These are phyloP conservation scores for Schrankia costaestrigalis DNA, from an alignment of 2,888 invertebrate species.

Conservation along the genomic window DNA sequence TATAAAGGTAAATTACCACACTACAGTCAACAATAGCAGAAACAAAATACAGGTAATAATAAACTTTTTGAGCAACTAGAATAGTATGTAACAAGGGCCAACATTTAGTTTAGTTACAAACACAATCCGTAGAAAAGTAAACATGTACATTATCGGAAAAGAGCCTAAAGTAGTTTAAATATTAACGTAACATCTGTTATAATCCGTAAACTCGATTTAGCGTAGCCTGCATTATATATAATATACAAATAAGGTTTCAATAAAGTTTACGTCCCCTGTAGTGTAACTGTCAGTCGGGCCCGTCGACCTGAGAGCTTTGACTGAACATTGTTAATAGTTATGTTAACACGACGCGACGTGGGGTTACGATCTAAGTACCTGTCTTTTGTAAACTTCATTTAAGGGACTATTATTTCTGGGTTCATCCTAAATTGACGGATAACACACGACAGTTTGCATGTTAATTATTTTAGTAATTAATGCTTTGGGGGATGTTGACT, in stretches of 20 bases:
- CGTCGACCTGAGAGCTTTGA: slow-evolving; percentile 37
- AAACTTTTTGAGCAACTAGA: too few species aligned
- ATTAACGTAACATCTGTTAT: slow-evolving; percentile 10
- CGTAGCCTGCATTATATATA: slow-evolving; percentile 20
- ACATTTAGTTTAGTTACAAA: too few species aligned
- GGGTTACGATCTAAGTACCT: slow-evolving; percentile 12
- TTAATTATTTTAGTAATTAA: too few species aligned
- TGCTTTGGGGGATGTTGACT: too few species aligned
- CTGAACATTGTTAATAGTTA: slow-evolving; percentile 41
- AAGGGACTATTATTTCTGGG: slow-evolving; percentile 4
- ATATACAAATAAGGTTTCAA: slow-evolving; percentile 48
- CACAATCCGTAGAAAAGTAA: too few species aligned
- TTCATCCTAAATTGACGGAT: slow-evolving; percentile 5
- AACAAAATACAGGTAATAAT: too few species aligned
- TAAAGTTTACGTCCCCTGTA: slow-evolving; percentile 52
- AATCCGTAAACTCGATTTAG: slow-evolving; percentile 3
- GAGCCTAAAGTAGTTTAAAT: slow-evolving; percentile 6
- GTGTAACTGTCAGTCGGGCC: slow-evolving; percentile 49
- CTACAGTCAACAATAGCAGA: too few species aligned
- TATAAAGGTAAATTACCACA: too few species aligned
- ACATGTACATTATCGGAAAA: not conserved
- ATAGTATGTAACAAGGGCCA: too few species aligned
- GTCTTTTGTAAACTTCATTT: slow-evolving; percentile 10
- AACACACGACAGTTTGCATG: too few species aligned
- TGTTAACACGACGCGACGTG: slow-evolving; percentile 38